Percentiles rank a stretch among this genome's conserved stretches.
These are phyloP conservation scores for Eumaeus atala DNA, from an alignment of 1,140 invertebrate genomes.

Conservation along the genomic window DNA sequence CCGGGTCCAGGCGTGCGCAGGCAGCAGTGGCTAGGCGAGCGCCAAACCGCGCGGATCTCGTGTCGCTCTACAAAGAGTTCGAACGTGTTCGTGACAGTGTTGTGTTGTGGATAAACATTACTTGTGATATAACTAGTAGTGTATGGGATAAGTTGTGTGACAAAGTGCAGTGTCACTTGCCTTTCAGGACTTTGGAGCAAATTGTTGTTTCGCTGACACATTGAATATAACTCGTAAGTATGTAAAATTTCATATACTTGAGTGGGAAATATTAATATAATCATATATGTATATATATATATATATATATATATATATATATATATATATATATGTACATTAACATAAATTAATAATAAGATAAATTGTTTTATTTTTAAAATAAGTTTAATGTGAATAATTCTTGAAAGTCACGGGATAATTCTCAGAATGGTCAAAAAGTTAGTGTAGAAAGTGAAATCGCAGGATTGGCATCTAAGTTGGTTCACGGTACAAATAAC, in stretches of 20 bases:
- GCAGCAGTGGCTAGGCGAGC: slow-evolving; percentile 48
- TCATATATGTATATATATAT: no score
- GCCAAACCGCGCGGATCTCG: slow-evolving; percentile 28
- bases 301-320: no score
- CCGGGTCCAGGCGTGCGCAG: slow-evolving; percentile 66
- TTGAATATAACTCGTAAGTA: not conserved
- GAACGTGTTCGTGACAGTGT: slow-evolving; percentile 20
- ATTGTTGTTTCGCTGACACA: not conserved
- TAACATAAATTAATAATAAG: no score
- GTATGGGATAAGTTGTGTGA: slow-evolving; percentile 13
- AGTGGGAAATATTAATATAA: no score
- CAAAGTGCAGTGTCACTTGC: not conserved
- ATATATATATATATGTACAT: no score
- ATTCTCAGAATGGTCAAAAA: no score
- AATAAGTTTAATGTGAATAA: no score
- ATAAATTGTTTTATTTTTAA: no score
- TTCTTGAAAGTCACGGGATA: no score
- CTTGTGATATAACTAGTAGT: not conserved
- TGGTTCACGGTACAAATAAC: no score
- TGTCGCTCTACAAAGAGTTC: slow-evolving; percentile 44
- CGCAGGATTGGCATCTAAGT: no score
- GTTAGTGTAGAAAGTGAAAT: no score
- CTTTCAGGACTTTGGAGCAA: slow-evolving; percentile 1
- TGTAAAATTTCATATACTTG: not conserved
- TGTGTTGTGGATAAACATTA: slow-evolving; percentile 18